Percentiles rank a stretch among this genome's conserved stretches.
Conservation (phyloP, 2,888 invertebrate species). For the Stenchaetothrips biformis region DNA sequence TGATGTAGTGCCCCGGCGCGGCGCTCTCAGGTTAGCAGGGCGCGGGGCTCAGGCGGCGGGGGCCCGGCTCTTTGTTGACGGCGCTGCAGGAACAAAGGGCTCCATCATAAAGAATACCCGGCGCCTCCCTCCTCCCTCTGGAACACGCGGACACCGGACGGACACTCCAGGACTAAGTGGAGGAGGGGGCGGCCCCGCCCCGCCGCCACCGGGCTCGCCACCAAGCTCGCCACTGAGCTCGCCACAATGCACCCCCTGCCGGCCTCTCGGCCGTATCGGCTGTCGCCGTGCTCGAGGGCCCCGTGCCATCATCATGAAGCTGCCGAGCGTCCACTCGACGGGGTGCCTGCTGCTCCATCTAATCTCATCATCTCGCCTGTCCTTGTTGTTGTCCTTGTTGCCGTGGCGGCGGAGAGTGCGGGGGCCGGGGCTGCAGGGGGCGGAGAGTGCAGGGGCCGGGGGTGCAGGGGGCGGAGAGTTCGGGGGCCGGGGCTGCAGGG, state of each 20-base stretch:
- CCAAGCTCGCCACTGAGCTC: too few relatives aligned
- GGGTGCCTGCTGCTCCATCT: neutral
- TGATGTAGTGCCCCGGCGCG: conserved; percentile 6
- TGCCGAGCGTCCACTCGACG: neutral
- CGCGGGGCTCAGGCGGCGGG: neutral
- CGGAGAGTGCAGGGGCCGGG: too few relatives aligned
- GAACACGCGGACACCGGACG: neutral
- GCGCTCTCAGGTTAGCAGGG: neutral
- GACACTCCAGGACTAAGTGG: neutral
- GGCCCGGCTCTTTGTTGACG: neutral
- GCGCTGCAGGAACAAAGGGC: neutral
- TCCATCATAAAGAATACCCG: conserved; percentile 13
- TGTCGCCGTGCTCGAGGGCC: neutral
- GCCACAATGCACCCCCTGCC: conserved; percentile 10
- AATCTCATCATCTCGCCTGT: neutral
- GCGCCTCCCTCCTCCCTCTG: neutral
- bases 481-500: too few relatives aligned
- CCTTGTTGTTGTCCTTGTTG: neutral
- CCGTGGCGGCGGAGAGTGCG: too few relatives aligned
- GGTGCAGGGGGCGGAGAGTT: too few relatives aligned
- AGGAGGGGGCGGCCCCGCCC: neutral
- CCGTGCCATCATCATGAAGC: neutral
- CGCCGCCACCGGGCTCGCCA: neutral
- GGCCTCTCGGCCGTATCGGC: neutral
- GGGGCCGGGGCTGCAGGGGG: too few relatives aligned